Percentiles rank a stretch among this genome's conserved stretches.
Evolutionary conservation across 2,888 invertebrate species (phyloP).

Genomic region (Sphaeridia pumilis): DNA sequence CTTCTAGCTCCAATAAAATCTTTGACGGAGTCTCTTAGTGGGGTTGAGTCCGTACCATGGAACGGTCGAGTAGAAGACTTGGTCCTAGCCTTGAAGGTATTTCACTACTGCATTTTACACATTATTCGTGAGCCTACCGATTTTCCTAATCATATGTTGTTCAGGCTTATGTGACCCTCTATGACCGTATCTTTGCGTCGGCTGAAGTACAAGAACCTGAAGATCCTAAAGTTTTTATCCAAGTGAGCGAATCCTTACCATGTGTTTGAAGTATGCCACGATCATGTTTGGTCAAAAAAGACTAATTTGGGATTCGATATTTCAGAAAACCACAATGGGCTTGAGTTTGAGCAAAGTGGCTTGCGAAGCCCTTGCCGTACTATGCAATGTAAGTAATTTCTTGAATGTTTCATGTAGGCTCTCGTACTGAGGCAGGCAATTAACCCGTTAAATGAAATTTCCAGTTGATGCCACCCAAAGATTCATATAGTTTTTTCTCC

Average conservation of each 20-base stretch:
- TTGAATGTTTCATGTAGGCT: neutral
- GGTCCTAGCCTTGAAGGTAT: slow-evolving; percentile 10
- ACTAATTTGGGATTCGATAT: too few species aligned
- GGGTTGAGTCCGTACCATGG: slow-evolving; percentile 1
- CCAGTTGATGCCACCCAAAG: slow-evolving; percentile 6
- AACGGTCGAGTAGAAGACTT: slow-evolving; percentile 8
- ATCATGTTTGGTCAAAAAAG: too few species aligned
- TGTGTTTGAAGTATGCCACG: too few species aligned
- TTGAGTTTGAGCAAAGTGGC: slow-evolving; percentile 2
- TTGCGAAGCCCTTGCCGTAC: slow-evolving; percentile 1
- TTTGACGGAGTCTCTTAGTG: slow-evolving; percentile 3
- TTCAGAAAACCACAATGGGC: slow-evolving; percentile 1
- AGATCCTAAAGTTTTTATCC: too few species aligned
- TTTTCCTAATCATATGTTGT: neutral
- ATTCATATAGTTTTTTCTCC: slow-evolving; percentile 13
- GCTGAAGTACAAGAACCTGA: too few species aligned
- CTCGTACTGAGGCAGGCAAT: neutral
- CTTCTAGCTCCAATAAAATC: neutral
- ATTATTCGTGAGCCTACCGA: too few species aligned
- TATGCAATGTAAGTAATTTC: slow-evolving; percentile 9
- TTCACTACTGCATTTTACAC: neutral
- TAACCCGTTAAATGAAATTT: neutral
- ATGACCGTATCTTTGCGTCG: too few species aligned
- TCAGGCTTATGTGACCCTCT: slow-evolving; percentile 8
- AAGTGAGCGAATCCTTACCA: too few species aligned